Percentiles rank a stretch among this genome's conserved stretches.
Conservation (phyloP, 1,140 invertebrate species). For the Caenorhabditis latens region DNA sequence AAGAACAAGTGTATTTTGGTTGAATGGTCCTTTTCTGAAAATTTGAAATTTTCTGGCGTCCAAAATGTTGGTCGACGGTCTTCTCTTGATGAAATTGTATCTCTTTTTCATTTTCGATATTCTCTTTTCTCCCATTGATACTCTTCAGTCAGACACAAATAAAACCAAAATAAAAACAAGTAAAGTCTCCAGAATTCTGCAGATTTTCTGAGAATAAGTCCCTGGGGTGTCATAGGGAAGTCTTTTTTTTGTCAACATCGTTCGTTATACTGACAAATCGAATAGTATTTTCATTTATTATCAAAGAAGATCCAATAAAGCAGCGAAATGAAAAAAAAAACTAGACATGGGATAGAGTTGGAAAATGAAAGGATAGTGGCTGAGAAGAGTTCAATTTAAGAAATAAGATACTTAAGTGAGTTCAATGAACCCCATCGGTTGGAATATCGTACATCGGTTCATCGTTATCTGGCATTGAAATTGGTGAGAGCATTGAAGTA, state of each 20-base stretch:
- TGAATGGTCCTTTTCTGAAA: too few species aligned
- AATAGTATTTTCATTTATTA: too few species aligned
- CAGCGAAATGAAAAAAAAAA: too few species aligned
- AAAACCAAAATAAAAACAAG: too few species aligned
- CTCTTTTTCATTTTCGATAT: background rate
- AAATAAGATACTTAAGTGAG: too few species aligned
- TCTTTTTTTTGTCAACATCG: background rate
- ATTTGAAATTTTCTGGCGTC: background rate
- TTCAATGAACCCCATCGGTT: background rate
- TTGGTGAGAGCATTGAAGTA: conserved; percentile 41
- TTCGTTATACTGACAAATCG: too few species aligned
- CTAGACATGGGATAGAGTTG: background rate
- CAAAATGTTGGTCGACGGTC: background rate
- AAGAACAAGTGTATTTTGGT: conserved; percentile 8
- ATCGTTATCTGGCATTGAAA: background rate
- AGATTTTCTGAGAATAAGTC: background rate
- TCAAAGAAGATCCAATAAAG: too few species aligned
- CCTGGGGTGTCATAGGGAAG: background rate
- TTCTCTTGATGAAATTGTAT: background rate
- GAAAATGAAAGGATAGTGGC: too few species aligned
- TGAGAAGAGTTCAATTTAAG: too few species aligned
- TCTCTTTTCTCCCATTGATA: too few species aligned
- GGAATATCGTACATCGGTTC: conserved; percentile 27
- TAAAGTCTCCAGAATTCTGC: too few species aligned
- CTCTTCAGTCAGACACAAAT: too few species aligned